phyloP scores from a whole-genome alignment of 2,888 invertebrate species.

The Nephrocerus scutellatus region DNA sequence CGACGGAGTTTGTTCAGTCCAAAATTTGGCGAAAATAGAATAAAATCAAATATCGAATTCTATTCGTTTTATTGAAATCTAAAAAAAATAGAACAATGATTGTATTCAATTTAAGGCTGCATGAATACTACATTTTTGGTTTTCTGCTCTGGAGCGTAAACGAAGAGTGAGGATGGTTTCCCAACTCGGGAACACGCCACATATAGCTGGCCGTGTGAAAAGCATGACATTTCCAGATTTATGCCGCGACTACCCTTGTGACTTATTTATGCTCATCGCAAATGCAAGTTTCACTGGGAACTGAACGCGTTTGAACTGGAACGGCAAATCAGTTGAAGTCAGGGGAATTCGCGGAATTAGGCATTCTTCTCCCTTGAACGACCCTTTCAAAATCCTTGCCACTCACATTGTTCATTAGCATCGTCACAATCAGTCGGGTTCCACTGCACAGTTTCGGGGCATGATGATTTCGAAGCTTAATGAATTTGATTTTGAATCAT shows the following conservation, averaged over 20 bases:
- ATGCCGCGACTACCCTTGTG: conserved; percentile 34
- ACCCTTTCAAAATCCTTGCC: conserved; percentile 22
- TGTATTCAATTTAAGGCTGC: neutral
- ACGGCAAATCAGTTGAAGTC: conserved; percentile 25
- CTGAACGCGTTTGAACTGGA: conserved; percentile 24
- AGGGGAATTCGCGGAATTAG: conserved; percentile 31
- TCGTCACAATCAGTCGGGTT: conserved; percentile 26
- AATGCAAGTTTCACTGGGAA: conserved; percentile 22
- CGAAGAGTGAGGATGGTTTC: conserved; percentile 2
- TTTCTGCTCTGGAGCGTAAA: conserved; percentile 6
- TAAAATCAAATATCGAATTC: no score
- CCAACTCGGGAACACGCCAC: conserved; percentile 5
- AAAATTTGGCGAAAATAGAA: no score
- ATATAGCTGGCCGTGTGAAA: conserved; percentile 3
- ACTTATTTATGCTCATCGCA: conserved; percentile 35
- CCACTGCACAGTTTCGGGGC: conserved; percentile 27
- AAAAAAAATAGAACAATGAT: no score
- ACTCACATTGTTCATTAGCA: conserved; percentile 27
- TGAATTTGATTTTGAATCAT: conserved; percentile 19
- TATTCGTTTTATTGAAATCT: no score
- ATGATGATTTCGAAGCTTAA: conserved; percentile 30
- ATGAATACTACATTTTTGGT: conserved; percentile 16
- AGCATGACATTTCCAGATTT: conserved; percentile 24
- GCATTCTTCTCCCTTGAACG: conserved; percentile 20
- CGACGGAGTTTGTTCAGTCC: no score